Evolutionary conservation across 2,113 vertebrate genomes (phyloP), one percentile per base, ranked within the genome.

Genomic region (Planiliza haematocheilus): DNA sequence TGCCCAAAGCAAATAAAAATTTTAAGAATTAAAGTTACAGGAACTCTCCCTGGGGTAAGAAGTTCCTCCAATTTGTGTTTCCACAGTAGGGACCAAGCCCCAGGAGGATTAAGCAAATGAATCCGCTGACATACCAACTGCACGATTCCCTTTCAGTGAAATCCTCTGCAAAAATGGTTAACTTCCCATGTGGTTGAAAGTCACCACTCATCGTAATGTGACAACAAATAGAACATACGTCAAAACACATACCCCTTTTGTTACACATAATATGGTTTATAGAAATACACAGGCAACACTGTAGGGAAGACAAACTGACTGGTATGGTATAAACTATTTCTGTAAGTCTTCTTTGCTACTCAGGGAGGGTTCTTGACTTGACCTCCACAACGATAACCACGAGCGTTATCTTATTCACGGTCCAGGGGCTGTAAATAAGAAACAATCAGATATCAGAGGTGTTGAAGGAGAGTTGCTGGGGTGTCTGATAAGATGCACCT

Each of bases 401-500:
- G 17, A 53, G 18, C 14, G 16, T 10, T 2, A 12, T 2, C 1
- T 69, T 39, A 2, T 41, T 42, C 24, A 4, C 9, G 64, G 20
- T 66, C 38, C 74, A 74, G 60, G 50, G 59, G 7, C 45, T 55
- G 63, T 66, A 74, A 74, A 30, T 59, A 48, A 81, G 51, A 39
- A 75, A 51, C 49, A 43, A 62, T 74, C 76, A 63, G 75, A 78
- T 78, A 71, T 36, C 17, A 41, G 53, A 83, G 71, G 46, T 50
- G 69, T 62, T 30, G 16, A 16, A 70, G n/a, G 36, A 36, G 42
- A 42, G n/a, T 10, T 7, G 42, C 58, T 1, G 43, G 66, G 58
- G 62, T 53, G 53, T 69, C 46, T 0, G 10, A 34, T 73, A 18
- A 77, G 67, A 73, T 42, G 45, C 66, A n/a, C 55, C 9, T 36